Percentiles rank a stretch among this genome's conserved stretches.
phyloP scores from a whole-genome alignment of 92 coral and sea anemone species.

The Hydrozoanthus gracilis region DNA sequence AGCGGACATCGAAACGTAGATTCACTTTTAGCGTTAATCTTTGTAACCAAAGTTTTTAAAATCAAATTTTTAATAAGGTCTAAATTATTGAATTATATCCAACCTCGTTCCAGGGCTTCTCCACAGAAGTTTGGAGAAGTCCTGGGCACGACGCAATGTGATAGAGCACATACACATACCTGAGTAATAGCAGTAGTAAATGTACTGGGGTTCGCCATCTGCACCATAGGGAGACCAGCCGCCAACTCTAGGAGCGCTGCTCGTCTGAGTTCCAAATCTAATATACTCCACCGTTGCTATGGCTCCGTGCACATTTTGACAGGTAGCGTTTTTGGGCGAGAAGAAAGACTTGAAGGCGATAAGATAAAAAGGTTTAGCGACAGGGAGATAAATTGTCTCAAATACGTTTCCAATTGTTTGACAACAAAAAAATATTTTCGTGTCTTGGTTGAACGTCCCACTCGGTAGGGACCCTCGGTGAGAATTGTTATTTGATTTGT shows the following conservation, averaged over 20 bases:
- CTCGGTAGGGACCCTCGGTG: slow-evolving; percentile 48
- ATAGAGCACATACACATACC: background rate
- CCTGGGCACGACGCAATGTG: no score
- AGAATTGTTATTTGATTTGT: slow-evolving; percentile 35
- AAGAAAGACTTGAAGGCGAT: slow-evolving; percentile 36
- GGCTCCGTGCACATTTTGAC: slow-evolving; percentile 40
- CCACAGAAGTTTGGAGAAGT: no score
- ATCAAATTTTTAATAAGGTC: no score
- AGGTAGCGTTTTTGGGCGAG: slow-evolving; percentile 11
- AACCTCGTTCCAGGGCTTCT: background rate
- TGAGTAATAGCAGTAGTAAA: slow-evolving; percentile 40
- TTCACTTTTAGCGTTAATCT: no score
- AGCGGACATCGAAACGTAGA: no score
- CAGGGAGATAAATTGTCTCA: slow-evolving; percentile 52
- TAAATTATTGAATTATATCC: background rate
- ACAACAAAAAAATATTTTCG: slow-evolving; percentile 60
- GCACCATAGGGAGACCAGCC: slow-evolving; percentile 26
- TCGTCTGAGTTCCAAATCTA: slow-evolving; percentile 16
- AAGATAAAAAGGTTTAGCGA: slow-evolving; percentile 57
- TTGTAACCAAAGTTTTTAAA: no score
- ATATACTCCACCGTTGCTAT: slow-evolving; percentile 39
- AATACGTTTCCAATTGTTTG: slow-evolving; percentile 48
- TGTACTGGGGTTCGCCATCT: slow-evolving; percentile 18
- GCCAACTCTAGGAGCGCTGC: background rate
- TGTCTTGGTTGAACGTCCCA: slow-evolving; percentile 55